These are phyloP conservation scores for Bhutanitis thaidina DNA, from an alignment of 2,888 invertebrate genomes.

Conservation along the genomic window DNA sequence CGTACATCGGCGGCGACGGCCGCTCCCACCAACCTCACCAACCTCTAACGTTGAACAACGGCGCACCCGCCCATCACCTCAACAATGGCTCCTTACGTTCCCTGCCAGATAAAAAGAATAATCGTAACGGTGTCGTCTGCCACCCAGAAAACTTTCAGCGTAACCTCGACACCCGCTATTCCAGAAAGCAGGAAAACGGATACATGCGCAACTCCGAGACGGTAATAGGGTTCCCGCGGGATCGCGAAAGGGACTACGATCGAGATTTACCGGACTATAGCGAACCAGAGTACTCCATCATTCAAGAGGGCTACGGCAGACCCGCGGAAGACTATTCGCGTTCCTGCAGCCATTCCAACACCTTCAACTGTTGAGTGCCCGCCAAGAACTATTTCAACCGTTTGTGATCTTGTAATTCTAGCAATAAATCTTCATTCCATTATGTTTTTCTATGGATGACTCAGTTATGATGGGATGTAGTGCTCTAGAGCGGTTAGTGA, in stretches of 20 bases:
- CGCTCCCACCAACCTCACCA: constrained; percentile 77
- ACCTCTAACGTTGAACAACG: constrained; percentile 74
- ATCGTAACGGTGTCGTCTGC: constrained; percentile 66
- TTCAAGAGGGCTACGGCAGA: constrained; percentile 62
- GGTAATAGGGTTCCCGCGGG: constrained; percentile 62
- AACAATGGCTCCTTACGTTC: constrained; percentile 76
- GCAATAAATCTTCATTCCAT: constrained; percentile 81
- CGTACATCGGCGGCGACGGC: constrained; percentile 85
- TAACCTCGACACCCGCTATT: constrained; percentile 71
- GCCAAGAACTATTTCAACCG: constrained; percentile 49
- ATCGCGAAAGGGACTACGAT: constrained; percentile 38
- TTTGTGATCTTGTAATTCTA: constrained; percentile 80
- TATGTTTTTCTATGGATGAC: constrained; percentile 66
- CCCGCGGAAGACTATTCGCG: constrained; percentile 60
- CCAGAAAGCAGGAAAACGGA: constrained; percentile 75
- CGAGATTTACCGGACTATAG: constrained; percentile 58
- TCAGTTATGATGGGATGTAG: constrained; percentile 61
- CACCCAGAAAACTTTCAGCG: constrained; percentile 76
- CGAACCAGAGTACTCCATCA: constrained; percentile 76
- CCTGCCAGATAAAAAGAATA: constrained; percentile 69
- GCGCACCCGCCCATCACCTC: constrained; percentile 70
- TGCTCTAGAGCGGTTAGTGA: constrained; percentile 74
- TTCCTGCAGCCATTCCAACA: constrained; percentile 70
- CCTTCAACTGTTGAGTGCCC: constrained; percentile 74
- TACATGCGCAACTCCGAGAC: constrained; percentile 71